Evolutionary conservation across 2,797 vertebrate genomes (phyloP).

Genomic region (Huso huso): DNA sequence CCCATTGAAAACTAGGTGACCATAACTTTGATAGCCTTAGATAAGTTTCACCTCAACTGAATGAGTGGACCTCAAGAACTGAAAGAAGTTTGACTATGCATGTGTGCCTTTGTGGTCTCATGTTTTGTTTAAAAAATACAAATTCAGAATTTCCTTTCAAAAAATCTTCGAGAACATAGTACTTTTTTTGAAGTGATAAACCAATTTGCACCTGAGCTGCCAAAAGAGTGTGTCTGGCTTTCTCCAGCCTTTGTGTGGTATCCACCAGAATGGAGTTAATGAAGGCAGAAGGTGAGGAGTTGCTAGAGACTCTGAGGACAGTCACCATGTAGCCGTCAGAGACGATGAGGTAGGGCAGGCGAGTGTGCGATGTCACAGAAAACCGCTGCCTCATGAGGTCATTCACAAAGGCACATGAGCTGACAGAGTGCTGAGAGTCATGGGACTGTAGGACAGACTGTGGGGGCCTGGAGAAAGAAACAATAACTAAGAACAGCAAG

Average conservation of each 20-base stretch:
- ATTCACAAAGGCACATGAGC: conserved; percentile 69
- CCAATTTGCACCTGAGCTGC: conserved; percentile 53
- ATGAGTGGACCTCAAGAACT: too few species aligned
- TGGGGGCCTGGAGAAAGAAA: conserved; percentile 53
- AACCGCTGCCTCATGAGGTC: conserved; percentile 81
- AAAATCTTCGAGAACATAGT: too few species aligned
- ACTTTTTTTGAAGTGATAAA: not conserved
- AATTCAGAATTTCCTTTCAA: too few species aligned
- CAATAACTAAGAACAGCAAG: not conserved
- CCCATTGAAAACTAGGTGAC: too few species aligned
- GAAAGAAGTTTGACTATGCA: too few species aligned
- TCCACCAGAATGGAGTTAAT: conserved; percentile 69
- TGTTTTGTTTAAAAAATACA: too few species aligned
- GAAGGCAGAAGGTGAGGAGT: conserved; percentile 55
- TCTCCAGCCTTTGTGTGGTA: conserved; percentile 67
- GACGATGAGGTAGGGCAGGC: conserved; percentile 73
- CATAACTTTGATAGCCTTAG: too few species aligned
- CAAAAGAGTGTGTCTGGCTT: conserved; percentile 40
- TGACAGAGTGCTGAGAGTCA: conserved; percentile 58
- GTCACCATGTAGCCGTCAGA: conserved; percentile 95
- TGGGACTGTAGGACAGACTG: conserved; percentile 33
- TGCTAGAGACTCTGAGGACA: too few species aligned
- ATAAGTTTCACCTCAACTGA: too few species aligned
- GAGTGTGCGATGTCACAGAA: conserved; percentile 81
- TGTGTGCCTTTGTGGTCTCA: too few species aligned